Percentiles rank a stretch among this genome's conserved stretches.
Evolutionary conservation across 23 tunicate genomes (phyloP).

Genomic region (Ascidia mentula): DNA sequence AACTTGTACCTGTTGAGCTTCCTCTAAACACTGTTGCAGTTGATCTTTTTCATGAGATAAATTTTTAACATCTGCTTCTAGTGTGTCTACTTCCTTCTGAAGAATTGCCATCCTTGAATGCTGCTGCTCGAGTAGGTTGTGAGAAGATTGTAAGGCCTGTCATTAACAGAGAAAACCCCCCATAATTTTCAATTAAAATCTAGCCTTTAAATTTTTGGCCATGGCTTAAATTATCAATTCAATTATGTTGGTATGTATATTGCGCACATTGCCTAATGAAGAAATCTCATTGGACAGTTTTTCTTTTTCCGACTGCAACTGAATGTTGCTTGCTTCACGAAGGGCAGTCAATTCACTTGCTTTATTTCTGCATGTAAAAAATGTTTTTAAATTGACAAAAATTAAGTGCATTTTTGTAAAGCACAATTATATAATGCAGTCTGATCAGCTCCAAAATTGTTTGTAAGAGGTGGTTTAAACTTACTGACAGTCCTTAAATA

Average conservation of each 20-base stretch:
- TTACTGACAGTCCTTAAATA: conserved; percentile 29
- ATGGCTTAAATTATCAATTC: too few species aligned
- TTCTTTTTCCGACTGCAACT: conserved; percentile 9
- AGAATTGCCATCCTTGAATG: conserved; percentile 23
- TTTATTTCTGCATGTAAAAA: conserved; percentile 19
- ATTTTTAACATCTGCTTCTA: conserved; percentile 19
- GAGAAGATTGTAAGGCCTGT: conserved; percentile 75
- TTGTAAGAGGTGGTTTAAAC: too few species aligned
- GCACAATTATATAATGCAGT: too few species aligned
- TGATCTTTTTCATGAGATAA: conserved; percentile 21
- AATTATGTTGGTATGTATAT: too few species aligned
- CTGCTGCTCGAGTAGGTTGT: conserved; percentile 60
- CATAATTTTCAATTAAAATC: too few species aligned
- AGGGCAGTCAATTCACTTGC: conserved; percentile 21
- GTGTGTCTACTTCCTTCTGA: conserved; percentile 24
- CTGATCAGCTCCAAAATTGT: too few species aligned
- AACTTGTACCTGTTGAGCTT: conserved; percentile 8
- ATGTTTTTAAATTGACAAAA: not conserved
- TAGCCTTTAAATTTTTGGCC: too few species aligned
- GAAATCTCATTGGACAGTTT: conserved; percentile 24
- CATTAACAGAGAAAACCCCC: not conserved
- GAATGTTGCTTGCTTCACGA: not conserved
- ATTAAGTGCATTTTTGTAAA: not conserved
- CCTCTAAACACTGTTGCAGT: not conserved
- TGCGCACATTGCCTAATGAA: conserved; percentile 42